Evolutionary conservation across 30 jellyfish, hydroid and myxozoan genomes (phyloP).

Genomic region (Pelagia noctiluca): DNA sequence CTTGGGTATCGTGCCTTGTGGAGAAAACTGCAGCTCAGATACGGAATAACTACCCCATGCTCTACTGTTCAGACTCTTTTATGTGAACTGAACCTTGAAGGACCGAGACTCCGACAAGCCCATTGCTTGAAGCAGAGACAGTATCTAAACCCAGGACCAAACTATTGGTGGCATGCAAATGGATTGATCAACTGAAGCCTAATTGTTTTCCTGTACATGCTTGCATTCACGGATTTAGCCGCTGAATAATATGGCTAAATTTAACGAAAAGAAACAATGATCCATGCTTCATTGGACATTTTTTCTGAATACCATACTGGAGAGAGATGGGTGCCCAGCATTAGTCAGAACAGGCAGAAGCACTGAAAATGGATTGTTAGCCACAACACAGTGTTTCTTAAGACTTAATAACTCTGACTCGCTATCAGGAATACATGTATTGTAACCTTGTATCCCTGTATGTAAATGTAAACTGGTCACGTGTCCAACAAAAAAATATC

Average conservation of each 20-base stretch:
- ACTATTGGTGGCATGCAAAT: slow-evolving; percentile 38
- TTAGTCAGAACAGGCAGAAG: slow-evolving; percentile 11
- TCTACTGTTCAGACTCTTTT: slow-evolving; percentile 22
- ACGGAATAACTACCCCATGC: slow-evolving; percentile 12
- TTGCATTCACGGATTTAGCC: slow-evolving; percentile 32
- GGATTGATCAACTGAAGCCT: slow-evolving; percentile 39
- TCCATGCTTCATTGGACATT: slow-evolving; percentile 1
- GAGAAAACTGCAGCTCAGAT: slow-evolving; percentile 27
- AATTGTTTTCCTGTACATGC: slow-evolving; percentile 32
- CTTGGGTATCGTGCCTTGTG: slow-evolving; percentile 27
- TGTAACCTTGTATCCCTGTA: too few species aligned
- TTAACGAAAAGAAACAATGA: slow-evolving; percentile 19
- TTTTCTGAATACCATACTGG: slow-evolving; percentile 16
- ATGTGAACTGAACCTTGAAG: slow-evolving; percentile 42
- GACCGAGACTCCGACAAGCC: slow-evolving; percentile 16
- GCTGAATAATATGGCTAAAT: slow-evolving; percentile 21
- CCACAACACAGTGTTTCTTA: slow-evolving; percentile 26
- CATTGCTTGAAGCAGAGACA: slow-evolving; percentile 34
- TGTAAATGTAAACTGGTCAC: too few species aligned
- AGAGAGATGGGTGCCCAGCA: slow-evolving; percentile 22
- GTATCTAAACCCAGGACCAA: slow-evolving; percentile 39
- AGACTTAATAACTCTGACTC: slow-evolving; percentile 8
- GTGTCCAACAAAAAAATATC: too few species aligned
- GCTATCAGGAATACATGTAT: slow-evolving; percentile 23
- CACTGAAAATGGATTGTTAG: slow-evolving; percentile 24